Evolutionary conservation across 2,113 vertebrate genomes (phyloP), one percentile per base, ranked within the genome.

Genomic region (Poeciliopsis turrubarensis): DNA sequence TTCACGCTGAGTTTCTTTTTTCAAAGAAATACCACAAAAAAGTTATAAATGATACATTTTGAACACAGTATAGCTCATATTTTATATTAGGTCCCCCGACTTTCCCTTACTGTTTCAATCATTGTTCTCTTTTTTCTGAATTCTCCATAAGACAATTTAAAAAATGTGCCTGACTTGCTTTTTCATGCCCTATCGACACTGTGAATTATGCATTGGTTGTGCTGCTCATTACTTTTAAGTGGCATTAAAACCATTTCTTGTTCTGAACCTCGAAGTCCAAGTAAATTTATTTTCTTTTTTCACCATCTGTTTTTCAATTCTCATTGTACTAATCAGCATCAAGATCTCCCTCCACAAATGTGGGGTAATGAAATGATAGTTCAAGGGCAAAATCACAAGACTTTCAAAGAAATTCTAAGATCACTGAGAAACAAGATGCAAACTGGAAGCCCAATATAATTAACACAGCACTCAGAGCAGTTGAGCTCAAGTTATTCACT

Each of bases 141-240:
- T 32, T 25, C 57, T 12, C 0, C 10, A 34, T 1, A 32, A 22
- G 9, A 37, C 34, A 54, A 65, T 47, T 37, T 37, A 37, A 60
- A 72, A 27, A 67, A 41, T 17, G 72, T 31, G 17, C 30, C 70
- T 77, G 75, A 79, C 68, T 78, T 74, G 72, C 78, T 85, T 80
- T 70, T 85, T 74, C 75, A 73, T 78, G 67, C 51, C 78, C 73
- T 84, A 77, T 84, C 78, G 79, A 77, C 63, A 65, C 41, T 77
- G 75, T 89, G 81, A 90, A 92, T 90, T 86, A 91, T 92, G 78
- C 80, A 88, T 85, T 70, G 81, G 68, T 37, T 85, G 75, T 79
- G 77, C 67, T 34, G 65, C 83, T 89, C 79, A 88, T 87, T 86
- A 86, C 89, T 89, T 86, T 83, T 81, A 76, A 61, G 70, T 75